Evolutionary conservation across 2,888 invertebrate species (phyloP).

Genomic region (Ecliptopera silaceata): DNA sequence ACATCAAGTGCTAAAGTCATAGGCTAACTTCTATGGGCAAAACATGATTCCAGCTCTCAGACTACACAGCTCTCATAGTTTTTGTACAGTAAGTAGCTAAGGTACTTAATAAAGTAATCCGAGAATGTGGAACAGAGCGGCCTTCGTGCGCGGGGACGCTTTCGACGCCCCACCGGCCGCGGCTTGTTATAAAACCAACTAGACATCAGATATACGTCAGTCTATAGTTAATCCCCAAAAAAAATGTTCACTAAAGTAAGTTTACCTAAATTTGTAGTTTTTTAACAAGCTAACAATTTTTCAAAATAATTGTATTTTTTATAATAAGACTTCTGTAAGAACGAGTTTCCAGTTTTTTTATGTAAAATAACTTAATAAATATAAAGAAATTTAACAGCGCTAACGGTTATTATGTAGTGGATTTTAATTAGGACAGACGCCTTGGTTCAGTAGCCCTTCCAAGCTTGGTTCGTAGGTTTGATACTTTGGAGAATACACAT

Average conservation of each 20-base stretch:
- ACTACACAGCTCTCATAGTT: conserved; percentile 66
- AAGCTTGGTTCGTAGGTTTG: too few species aligned
- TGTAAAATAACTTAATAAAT: too few species aligned
- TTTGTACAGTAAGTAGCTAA: conserved; percentile 72
- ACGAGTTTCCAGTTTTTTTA: too few species aligned
- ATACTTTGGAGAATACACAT: too few species aligned
- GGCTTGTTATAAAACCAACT: conserved; percentile 79
- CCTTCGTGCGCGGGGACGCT: conserved; percentile 69
- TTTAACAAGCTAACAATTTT: too few species aligned
- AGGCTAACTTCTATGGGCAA: background rate
- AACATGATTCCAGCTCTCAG: conserved; percentile 27
- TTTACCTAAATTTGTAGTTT: background rate
- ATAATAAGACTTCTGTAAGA: too few species aligned
- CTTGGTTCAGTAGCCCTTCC: too few species aligned
- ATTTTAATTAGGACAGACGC: too few species aligned
- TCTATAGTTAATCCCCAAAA: conserved; percentile 65
- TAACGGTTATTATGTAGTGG: too few species aligned
- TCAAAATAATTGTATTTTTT: too few species aligned
- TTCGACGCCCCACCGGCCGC: conserved; percentile 72
- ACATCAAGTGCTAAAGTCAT: too few species aligned
- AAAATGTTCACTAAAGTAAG: conserved; percentile 80
- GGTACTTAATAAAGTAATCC: conserved; percentile 67
- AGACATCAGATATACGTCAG: conserved; percentile 73
- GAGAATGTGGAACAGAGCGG: conserved; percentile 76
- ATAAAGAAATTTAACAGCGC: too few species aligned